phyloP scores from a whole-genome alignment of 1,140 invertebrate genomes.

The Andricus grossulariae region DNA sequence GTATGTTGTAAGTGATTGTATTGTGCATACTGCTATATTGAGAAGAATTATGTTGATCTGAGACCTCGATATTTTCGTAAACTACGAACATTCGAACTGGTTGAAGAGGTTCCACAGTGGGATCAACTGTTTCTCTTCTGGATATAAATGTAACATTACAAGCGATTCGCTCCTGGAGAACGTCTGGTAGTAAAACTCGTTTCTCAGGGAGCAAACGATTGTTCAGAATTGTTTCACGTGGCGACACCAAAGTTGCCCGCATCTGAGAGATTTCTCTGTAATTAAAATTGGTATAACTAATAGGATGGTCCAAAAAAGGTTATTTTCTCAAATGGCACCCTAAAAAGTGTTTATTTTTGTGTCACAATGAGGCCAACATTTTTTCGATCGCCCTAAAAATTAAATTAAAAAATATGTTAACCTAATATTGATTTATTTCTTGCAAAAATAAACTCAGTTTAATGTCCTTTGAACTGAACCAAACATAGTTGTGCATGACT shows the following conservation, averaged over 20 bases:
- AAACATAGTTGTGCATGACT: slow-evolving; percentile 14
- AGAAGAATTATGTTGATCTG: slow-evolving; percentile 78
- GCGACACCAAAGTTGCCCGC: slow-evolving; percentile 56
- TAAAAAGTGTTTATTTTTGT: no score
- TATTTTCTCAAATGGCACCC: no score
- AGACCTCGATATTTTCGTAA: slow-evolving; percentile 86
- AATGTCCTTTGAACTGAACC: background rate
- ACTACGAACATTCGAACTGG: slow-evolving; percentile 81
- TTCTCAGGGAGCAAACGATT: slow-evolving; percentile 78
- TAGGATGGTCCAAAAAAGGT: no score
- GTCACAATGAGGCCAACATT: no score
- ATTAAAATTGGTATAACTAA: slow-evolving; percentile 36
- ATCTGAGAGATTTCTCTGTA: slow-evolving; percentile 68
- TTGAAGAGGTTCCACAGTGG: slow-evolving; percentile 77
- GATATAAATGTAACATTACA: slow-evolving; percentile 74
- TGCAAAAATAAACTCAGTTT: no score
- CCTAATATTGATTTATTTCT: no score
- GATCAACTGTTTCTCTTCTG: slow-evolving; percentile 51
- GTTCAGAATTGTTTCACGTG: slow-evolving; percentile 64
- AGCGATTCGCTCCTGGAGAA: slow-evolving; percentile 79
- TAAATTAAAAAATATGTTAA: no score
- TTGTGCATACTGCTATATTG: slow-evolving; percentile 80
- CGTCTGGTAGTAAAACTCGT: slow-evolving; percentile 79
- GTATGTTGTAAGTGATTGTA: slow-evolving; percentile 80
- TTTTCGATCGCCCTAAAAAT: no score